These are phyloP conservation scores for Diploscapter pachys DNA, from an alignment of 1,140 invertebrate genomes.

Conservation along the genomic window DNA sequence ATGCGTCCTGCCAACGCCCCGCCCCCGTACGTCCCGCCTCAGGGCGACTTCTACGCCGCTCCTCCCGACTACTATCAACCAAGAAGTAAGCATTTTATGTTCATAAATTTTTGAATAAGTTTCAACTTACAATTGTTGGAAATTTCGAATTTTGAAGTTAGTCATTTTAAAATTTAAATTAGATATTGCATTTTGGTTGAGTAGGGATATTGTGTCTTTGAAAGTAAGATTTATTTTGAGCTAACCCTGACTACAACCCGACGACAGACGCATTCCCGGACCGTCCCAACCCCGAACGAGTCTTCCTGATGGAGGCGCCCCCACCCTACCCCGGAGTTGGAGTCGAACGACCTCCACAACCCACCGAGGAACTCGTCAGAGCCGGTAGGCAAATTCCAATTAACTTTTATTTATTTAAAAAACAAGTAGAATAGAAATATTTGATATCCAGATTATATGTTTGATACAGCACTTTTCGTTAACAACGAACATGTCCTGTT, in stretches of 20 bases:
- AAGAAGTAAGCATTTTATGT: too few species aligned
- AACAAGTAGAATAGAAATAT: too few species aligned
- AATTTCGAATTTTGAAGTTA: too few species aligned
- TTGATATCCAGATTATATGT: too few species aligned
- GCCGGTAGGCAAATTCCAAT: constrained; percentile 12
- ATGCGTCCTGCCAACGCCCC: constrained; percentile 28
- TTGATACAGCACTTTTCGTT: too few species aligned
- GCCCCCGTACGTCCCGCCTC: constrained; percentile 27
- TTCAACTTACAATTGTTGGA: too few species aligned
- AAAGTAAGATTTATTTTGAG: background rate
- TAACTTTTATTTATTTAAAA: too few species aligned
- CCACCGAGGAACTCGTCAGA: constrained; percentile 28
- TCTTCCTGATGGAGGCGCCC: constrained; percentile 36
- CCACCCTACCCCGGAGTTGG: constrained; percentile 35
- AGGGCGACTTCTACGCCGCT: constrained; percentile 28
- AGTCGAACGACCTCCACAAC: constrained; percentile 26
- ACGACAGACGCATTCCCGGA: constrained; percentile 30
- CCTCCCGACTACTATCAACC: constrained; percentile 30
- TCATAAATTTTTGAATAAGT: too few species aligned
- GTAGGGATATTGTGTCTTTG: too few species aligned
- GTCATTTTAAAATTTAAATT: too few species aligned
- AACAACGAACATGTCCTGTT: too few species aligned
- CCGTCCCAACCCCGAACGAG: constrained; percentile 16
- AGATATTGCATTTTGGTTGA: too few species aligned
- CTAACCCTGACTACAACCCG: constrained; percentile 19